A percentile compares a stretch with the other conserved stretches of the same genome.
Conservation (phyloP, 2,113 vertebrate species). For the Cryptoleucopteryx plumbea region DNA sequence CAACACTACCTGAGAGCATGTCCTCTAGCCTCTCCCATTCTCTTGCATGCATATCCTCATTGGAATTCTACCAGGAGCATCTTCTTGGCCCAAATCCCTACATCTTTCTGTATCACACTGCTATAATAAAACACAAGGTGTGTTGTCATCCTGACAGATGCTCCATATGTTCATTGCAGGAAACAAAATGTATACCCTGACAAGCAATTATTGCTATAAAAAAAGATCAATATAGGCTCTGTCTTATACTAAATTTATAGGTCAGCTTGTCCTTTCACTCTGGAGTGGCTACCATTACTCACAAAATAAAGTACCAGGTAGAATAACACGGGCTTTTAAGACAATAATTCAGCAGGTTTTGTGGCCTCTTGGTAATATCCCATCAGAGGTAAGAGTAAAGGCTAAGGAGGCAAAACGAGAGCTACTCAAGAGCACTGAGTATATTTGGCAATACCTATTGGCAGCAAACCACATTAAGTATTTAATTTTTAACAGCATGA, state of each 20-base stretch:
- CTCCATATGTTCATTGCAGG: background rate
- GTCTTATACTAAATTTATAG: background rate
- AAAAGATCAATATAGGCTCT: background rate
- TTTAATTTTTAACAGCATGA: background rate
- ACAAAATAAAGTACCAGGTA: background rate
- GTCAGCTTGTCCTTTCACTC: background rate
- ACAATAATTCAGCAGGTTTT: constrained; percentile 18
- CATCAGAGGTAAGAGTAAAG: background rate
- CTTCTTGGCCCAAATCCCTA: background rate
- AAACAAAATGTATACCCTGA: constrained; percentile 8
- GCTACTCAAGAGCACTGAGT: background rate
- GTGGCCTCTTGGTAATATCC: background rate
- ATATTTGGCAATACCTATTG: background rate
- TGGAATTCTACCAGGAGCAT: background rate
- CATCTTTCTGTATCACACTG: background rate
- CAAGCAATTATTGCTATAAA: constrained; percentile 12
- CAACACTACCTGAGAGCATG: background rate
- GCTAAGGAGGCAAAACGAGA: background rate
- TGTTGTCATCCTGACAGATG: constrained; percentile 5
- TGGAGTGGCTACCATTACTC: background rate
- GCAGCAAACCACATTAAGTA: background rate
- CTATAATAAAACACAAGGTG: background rate
- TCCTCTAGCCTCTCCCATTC: background rate
- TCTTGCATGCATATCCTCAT: background rate
- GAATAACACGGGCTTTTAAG: background rate